Base-by-base conservation (phyloP, 1,140 invertebrate species). In the Saccostrea cuccullata region DNA sequence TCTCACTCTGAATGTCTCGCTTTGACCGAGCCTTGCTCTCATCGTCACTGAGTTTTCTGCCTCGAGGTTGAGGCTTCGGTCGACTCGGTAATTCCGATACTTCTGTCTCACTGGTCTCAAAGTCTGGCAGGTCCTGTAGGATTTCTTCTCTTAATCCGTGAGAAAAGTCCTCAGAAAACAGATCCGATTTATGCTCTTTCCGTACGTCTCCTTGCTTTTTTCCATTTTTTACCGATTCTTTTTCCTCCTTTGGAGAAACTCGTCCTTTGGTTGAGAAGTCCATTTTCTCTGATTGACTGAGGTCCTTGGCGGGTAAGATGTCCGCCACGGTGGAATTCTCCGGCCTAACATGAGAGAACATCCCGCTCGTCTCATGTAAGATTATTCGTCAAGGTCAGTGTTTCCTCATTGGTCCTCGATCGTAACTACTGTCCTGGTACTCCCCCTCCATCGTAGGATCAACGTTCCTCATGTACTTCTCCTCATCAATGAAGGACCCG, bases 321-420 rank as follows among this genome's bases (percentile, higher is more conserved):
- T 84, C 85, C 20, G 60, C 82, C 30, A 17, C 26, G 23, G 84
- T 87, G 55, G 56, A 55, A 20, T 86, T 83, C 40, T 90, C 87
- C 13, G 82, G 84, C 8, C 89, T 85, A 1, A 90, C 87, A 85
- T 91, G 90, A 8, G 87, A 86, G 86, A 93, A 92, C 20, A 89
- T 91, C 1, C 90, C 91, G 55, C 91, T 92, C 8, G 92, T 92
- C 17, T 92, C 91, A 4, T 90, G 90, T 55, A 92, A 73, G 36
- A 92, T 90, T 82, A 89, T 89, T 92, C 91, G 73, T 92, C 92
- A 1, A 93, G 84, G 47, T 93, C 92, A n/a, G 64, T 93, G 92
- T 15, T 87, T 86, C 77, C 86, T 90, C 12, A 77, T n/a, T 17
- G 67, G 82, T 20, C 73, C 73, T 17, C 55, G 60, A 64, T 85